These are phyloP conservation scores for Cenopis cana DNA, from an alignment of 2,888 invertebrate genomes.

Conservation along the genomic window DNA sequence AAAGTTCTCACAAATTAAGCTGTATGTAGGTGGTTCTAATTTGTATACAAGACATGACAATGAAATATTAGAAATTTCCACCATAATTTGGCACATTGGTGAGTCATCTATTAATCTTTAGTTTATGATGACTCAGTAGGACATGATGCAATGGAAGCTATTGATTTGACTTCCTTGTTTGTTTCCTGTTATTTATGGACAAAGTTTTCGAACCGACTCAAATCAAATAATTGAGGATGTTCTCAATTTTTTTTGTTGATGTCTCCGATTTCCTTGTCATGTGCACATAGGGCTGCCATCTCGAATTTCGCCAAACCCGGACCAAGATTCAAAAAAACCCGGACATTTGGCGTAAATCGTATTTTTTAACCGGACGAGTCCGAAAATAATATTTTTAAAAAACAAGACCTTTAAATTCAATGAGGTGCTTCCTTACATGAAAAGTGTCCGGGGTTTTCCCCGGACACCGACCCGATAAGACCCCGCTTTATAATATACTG, in stretches of 20 bases:
- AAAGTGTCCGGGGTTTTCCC: no score
- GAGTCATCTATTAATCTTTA: neutral
- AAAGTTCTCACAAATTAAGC: neutral
- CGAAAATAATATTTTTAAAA: no score
- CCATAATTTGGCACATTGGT: neutral
- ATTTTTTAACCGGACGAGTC: no score
- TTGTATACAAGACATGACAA: neutral
- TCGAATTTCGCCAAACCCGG: no score
- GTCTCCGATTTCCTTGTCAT: no score
- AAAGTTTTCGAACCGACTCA: neutral
- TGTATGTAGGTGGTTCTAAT: conserved; percentile 5
- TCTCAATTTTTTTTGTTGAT: neutral
- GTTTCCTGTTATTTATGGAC: neutral
- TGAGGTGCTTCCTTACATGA: no score
- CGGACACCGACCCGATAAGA: no score
- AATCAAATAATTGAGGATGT: neutral
- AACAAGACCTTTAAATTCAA: no score
- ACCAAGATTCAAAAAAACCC: no score
- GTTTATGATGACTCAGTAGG: conserved; percentile 23
- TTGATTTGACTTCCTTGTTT: conserved; percentile 3
- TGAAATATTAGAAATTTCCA: conserved; percentile 22
- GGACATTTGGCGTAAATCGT: no score
- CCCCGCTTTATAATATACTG: no score
- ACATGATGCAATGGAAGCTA: conserved; percentile 6
- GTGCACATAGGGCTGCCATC: no score